Evolutionary conservation across 2,797 vertebrate species (phyloP), one percentile per base, ranked within the genome.

Genomic region (Thripadectes ignobilis): DNA sequence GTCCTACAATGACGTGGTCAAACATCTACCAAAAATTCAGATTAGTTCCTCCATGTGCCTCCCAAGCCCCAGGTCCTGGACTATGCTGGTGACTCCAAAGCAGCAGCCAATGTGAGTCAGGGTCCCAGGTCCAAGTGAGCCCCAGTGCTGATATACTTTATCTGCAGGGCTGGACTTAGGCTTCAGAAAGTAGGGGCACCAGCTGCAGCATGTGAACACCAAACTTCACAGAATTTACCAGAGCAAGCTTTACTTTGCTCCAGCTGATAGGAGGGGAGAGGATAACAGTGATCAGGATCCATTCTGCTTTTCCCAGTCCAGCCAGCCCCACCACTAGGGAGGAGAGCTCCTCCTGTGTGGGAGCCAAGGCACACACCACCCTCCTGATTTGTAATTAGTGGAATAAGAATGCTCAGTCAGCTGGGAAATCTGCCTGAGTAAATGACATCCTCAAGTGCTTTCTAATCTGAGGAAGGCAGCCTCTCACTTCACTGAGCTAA

Each of bases 401-500:
- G 34, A 95, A 94, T 91, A 91, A 91, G 93, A 88, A 93, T 90
- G 87, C 74, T 95, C 89, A 92, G 92, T 94, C 93, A 93, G 48
- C 80, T 92, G 89, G 91, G 95, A 95, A 93, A 95, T 93, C 83
- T 93, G 73, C 77, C 83, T 84, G 77, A 85, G 80, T 92, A 94
- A 95, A 88, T 85, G 80, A 68, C 89, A 95, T 90, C 89, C 82
- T 95, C 89, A 95, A 93, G 89, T 92, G 85, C 83, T 95, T 95
- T 93, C 93, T 92, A 93, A 89, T 86, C 58, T 2, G 3, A 86
- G 58, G 72, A 77, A 92, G 85, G 73, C 73, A 90, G 74, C 67
- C 67, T 93, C 73, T 85, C 58, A 39, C 91, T 90, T 88, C 74
- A 69, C 76, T 79, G 63, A 78, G 73, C 74, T 95, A 84, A 96